Percentiles rank a stretch among this genome's conserved stretches.
Evolutionary conservation across 1,140 invertebrate genomes (phyloP).

Genomic region (Heliconius himera): DNA sequence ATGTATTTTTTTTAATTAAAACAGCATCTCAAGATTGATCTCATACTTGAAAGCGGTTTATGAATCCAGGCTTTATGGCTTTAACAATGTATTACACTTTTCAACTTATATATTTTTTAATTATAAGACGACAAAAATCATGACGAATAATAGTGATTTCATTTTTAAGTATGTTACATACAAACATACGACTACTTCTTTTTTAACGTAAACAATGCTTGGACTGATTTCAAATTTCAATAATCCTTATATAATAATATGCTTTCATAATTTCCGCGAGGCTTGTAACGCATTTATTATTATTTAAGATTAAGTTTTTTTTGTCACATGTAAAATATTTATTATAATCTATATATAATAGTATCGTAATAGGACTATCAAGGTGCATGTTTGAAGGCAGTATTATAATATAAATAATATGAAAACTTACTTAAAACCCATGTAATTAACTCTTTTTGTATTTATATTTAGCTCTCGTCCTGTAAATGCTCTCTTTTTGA

Average conservation of each 20-base stretch:
- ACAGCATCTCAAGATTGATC: no score
- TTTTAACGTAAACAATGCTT: not conserved
- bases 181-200: not conserved
- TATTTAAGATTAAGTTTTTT: conserved; percentile 52
- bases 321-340: conserved; percentile 16
- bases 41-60: no score
- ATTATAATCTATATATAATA: not conserved
- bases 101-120: not conserved
- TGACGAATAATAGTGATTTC: not conserved
- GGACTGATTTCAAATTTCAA: conserved; percentile 4
- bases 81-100: not conserved
- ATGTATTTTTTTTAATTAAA: no score
- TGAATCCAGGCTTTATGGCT: not conserved
- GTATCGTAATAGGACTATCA: conserved; percentile 13
- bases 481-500: conserved; percentile 42
- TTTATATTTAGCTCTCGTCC: conserved; percentile 31
- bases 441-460: not conserved
- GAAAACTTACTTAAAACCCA: not conserved
- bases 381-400: conserved; percentile 35
- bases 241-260: conserved; percentile 36
- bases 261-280: conserved; percentile 64
- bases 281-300: conserved; percentile 77
- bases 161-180: not conserved
- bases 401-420: conserved; percentile 21
- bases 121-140: not conserved